Evolutionary conservation across 2,113 vertebrate species (phyloP).

Genomic region (Albula goreensis): DNA sequence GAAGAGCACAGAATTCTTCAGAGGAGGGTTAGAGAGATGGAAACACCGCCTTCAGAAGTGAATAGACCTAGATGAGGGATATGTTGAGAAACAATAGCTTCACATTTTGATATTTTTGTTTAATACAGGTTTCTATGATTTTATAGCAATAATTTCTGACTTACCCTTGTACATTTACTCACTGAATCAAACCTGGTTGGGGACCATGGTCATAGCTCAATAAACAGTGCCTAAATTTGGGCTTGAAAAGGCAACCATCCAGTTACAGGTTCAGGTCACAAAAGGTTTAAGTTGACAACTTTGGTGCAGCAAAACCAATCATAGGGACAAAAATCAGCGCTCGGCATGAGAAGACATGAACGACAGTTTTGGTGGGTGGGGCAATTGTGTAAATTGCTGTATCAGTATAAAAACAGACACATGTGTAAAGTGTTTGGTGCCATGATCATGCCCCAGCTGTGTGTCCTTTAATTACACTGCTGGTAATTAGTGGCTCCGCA

Average conservation of each 20-base stretch:
- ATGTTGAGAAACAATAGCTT: too few relatives aligned
- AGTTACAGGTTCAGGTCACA: neutral
- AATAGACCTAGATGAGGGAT: too few relatives aligned
- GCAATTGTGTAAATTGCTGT: neutral
- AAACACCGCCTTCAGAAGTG: too few relatives aligned
- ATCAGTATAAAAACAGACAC: neutral
- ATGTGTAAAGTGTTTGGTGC: constrained; percentile 1
- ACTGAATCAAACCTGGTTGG: too few relatives aligned
- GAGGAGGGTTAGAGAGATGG: too few relatives aligned
- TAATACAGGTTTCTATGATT: too few relatives aligned
- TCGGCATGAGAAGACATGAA: neutral
- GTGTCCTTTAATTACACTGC: constrained; percentile 46
- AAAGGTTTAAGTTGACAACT: neutral
- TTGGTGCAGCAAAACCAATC: neutral
- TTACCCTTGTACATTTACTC: too few relatives aligned
- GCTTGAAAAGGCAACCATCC: neutral
- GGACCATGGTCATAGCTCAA: neutral
- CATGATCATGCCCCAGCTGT: constrained; percentile 45
- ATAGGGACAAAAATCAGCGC: neutral
- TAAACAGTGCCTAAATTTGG: neutral
- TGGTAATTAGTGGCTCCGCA: constrained; percentile 49
- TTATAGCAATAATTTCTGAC: too few relatives aligned
- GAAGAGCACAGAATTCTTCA: too few relatives aligned
- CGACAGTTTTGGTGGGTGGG: neutral
- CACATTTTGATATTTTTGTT: too few relatives aligned